These are phyloP conservation scores for Patiria pectinifera DNA, from an alignment of 53 echinoderm and acorn worm genomes.

Conservation along the genomic window DNA sequence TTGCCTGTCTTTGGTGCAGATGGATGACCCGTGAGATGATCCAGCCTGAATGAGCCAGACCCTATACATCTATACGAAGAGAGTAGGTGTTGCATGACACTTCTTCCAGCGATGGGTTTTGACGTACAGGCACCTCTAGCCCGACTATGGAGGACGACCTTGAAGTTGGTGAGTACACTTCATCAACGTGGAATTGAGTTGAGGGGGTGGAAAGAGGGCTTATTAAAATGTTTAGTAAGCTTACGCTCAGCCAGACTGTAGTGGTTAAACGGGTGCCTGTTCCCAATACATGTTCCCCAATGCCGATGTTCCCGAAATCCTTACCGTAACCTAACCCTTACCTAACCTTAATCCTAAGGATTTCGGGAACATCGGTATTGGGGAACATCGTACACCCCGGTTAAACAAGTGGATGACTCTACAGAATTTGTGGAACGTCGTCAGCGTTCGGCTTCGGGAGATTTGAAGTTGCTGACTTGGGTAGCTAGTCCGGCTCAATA, in stretches of 20 bases:
- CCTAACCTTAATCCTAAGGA: too few species aligned
- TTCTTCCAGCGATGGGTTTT: background rate
- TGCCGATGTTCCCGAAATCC: too few species aligned
- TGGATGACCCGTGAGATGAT: background rate
- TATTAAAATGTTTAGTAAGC: background rate
- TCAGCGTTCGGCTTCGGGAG: too few species aligned
- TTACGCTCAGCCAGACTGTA: too few species aligned
- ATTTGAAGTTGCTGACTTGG: too few species aligned
- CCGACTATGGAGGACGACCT: slow-evolving; percentile 2
- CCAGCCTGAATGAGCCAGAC: background rate
- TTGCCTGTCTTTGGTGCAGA: background rate
- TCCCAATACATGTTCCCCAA: too few species aligned
- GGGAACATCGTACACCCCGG: too few species aligned
- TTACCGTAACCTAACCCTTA: too few species aligned
- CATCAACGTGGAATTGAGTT: background rate
- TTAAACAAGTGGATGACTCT: too few species aligned
- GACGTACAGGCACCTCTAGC: background rate
- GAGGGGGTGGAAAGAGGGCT: background rate
- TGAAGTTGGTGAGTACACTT: slow-evolving; percentile 9
- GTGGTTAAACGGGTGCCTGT: background rate
- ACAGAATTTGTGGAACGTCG: too few species aligned
- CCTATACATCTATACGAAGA: background rate
- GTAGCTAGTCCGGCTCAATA: too few species aligned
- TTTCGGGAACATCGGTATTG: too few species aligned
- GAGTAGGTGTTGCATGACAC: background rate